Evolutionary conservation across 2,113 vertebrate species (phyloP), one percentile per base, ranked within the genome.

Genomic region (Tympanuchus pallidicinctus): DNA sequence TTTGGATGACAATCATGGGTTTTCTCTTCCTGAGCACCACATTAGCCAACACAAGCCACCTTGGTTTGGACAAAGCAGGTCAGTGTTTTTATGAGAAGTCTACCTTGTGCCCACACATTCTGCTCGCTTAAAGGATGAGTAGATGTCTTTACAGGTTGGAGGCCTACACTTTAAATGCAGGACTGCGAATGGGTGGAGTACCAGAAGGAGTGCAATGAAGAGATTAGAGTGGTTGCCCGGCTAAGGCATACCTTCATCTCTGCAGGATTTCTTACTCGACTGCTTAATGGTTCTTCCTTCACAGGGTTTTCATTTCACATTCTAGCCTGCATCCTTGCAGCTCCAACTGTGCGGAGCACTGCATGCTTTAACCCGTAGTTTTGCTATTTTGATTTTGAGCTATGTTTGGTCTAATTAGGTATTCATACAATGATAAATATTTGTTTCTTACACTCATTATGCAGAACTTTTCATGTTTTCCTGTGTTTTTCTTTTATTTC

Each of bases 321-420:
- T 92, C 69, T 83, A 65, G 40, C 60, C 66, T 79, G 48, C 81
- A 57, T 81, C 72, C 88, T 78, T 75, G 52, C 89, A 69, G 65
- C 65, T 8, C 57, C 74, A 82, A 43, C 75, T 3, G 0, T 65
- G 56, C 61, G 56, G 88, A 83, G 56, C 65, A 36, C 43, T 84
- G 50, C 42, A 48, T 65, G 69, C 32, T 86, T 95, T 92, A 92
- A 88, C 88, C 85, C 14, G 0, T 56, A 48, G 10, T 75, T 91
- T 72, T 83, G 52, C 18, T 79, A 0, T 79, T 92, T 94, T 92
- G 79, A 88, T 86, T 85, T 52, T 88, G 69, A 93, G 73, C 42
- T 93, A 67, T 43, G 42, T 64, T 90, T 94, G 65, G 43, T 88
- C 65, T 93, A 95, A 96, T 92, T 92, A 94, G 40, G 72, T 65